Base-by-base conservation (phyloP, 2,888 invertebrate species). In the Papilio gigon region DNA sequence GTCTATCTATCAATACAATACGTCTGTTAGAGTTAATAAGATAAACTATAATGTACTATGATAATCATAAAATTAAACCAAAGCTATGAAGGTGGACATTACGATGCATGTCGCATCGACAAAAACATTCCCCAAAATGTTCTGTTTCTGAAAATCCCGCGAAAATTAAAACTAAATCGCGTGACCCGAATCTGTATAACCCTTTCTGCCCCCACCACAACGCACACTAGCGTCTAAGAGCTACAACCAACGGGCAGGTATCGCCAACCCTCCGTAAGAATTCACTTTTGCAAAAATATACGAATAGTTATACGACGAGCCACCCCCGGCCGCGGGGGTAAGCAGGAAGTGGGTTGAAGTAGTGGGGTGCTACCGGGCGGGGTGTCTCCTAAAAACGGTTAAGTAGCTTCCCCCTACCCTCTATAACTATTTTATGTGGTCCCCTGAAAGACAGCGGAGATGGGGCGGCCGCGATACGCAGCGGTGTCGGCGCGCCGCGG, bases 351-450 rank as follows among this genome's bases (percentile, higher is more conserved):
- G 89, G 88, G 88, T 83, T 80, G 86, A 85, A 86, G 88, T 82
- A 83, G 86, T 79, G 81, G 86, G 88, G 88, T 82, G 87, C 85
- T 87, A 83, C 86, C 81, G 85, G 85, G 86, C 75, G 89, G 91
- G 91, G 90, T 86, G 89, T 88, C 90, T 89, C 90, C 91, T 91
- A 91, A 92, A 92, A 92, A 92, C 91, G 90, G 90, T 89, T 90
- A 91, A 92, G 91, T 91, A 91, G 91, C 90, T 87, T 84, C 85
- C 86, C 87, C 87, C 88, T 82, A 78, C 86, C 84, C 88, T 87
- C 87, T 88, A 90, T 91, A 91, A 92, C 91, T 92, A 92, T 91
- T 92, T 92, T 92, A 92, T 91, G 90, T 83, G 88, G 91, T 90
- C 90, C 91, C 91, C 90, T 90, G 89, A 91, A 92, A 92, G 91